phyloP scores from a whole-genome alignment of 2,113 vertebrate species.

The Cinclus cinclus region DNA sequence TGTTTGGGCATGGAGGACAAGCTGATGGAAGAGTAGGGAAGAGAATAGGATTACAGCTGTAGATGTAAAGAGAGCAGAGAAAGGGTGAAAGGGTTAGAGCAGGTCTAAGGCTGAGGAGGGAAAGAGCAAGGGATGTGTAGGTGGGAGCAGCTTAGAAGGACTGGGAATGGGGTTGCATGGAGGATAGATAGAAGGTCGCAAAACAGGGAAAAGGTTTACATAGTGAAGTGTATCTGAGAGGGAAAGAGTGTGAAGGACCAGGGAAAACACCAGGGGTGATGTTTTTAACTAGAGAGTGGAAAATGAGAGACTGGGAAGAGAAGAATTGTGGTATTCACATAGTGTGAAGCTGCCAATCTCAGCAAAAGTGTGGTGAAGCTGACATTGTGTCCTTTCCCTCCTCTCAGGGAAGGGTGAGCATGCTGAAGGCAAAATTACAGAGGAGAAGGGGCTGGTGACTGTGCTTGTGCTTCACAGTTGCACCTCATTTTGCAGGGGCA shows the following conservation, averaged over 20 bases:
- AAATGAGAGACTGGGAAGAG: neutral
- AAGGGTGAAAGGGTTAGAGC: neutral
- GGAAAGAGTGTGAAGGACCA: neutral
- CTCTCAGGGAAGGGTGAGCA: neutral
- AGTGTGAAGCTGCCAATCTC: neutral
- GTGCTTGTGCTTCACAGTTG: neutral
- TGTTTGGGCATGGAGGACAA: neutral
- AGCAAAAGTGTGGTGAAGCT: neutral
- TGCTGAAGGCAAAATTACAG: neutral
- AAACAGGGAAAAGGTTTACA: neutral
- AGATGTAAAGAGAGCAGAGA: neutral
- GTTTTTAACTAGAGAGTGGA: neutral
- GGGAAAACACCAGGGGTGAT: neutral
- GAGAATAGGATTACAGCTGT: neutral
- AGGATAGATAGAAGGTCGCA: neutral
- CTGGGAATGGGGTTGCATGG: neutral
- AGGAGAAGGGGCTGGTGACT: neutral
- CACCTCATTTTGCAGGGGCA: neutral
- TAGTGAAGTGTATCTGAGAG: neutral
- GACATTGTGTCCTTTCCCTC: neutral
- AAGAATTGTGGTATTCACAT: neutral
- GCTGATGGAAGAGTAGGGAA: neutral
- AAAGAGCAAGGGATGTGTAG: neutral
- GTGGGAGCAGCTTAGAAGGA: neutral
- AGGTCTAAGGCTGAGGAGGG: neutral